phyloP scores from a whole-genome alignment of 2,888 invertebrate genomes.

The Ichneumon xanthorius region DNA sequence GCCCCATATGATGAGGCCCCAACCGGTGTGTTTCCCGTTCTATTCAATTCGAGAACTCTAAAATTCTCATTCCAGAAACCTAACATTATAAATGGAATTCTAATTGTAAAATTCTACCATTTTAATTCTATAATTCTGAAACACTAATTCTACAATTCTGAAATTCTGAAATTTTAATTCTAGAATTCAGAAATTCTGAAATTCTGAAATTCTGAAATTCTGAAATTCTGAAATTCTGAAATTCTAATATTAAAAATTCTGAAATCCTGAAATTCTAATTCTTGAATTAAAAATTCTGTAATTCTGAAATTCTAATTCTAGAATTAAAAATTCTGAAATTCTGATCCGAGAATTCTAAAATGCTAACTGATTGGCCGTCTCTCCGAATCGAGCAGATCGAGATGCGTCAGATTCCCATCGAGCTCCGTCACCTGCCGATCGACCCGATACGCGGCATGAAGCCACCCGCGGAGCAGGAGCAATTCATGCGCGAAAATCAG shows the following conservation, averaged over 20 bases:
- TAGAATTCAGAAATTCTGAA: too few relatives aligned
- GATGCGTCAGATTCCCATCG: conserved; percentile 85
- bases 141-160: conserved; percentile 11
- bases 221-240: too few relatives aligned
- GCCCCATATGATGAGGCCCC: conserved; percentile 43
- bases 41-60: not conserved
- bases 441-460: conserved; percentile 87
- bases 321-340: too few relatives aligned
- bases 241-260: not conserved
- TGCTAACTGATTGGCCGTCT: not conserved
- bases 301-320: too few relatives aligned
- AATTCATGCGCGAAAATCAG: conserved; percentile 77
- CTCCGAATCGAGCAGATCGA: conserved; percentile 72
- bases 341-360: not conserved
- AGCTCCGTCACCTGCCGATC: conserved; percentile 86
- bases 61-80: too few relatives aligned
- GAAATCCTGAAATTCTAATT: conserved; percentile 4
- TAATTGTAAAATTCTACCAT: too few relatives aligned
- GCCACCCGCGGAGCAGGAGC: conserved; percentile 84
- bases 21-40: conserved; percentile 48
- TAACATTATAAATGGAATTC: too few relatives aligned
- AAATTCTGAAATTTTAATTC: not conserved
- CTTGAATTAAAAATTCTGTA: not conserved
- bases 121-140: too few relatives aligned
- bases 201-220: too few relatives aligned